These are phyloP conservation scores for Lepidurus arcticus DNA, from an alignment of 1,140 invertebrate genomes.

Conservation along the genomic window DNA sequence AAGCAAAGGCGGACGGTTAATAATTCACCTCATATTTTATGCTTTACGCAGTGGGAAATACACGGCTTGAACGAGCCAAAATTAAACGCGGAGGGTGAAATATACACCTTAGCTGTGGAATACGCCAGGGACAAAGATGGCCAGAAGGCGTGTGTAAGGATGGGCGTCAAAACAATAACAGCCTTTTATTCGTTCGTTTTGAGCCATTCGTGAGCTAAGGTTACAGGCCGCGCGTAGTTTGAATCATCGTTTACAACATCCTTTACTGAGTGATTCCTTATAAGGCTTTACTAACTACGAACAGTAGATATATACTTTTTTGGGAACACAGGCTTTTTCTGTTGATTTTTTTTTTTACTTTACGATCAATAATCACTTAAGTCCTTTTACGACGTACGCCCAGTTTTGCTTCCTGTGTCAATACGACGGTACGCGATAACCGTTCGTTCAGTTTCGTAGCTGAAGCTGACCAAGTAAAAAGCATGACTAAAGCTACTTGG, in stretches of 20 bases:
- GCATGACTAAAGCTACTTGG: too few relatives aligned
- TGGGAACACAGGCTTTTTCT: too few relatives aligned
- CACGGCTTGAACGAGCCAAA: slow-evolving; percentile 13
- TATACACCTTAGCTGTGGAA: slow-evolving; percentile 12
- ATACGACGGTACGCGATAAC: too few relatives aligned
- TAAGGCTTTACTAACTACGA: too few relatives aligned
- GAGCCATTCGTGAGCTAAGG: not conserved
- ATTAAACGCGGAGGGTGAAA: slow-evolving; percentile 8
- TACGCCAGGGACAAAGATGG: slow-evolving; percentile 15
- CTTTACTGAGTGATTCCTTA: too few relatives aligned
- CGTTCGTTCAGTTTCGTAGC: too few relatives aligned
- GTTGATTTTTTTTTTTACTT: too few relatives aligned
- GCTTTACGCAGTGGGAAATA: slow-evolving; percentile 1
- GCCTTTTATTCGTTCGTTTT: not conserved
- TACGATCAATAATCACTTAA: too few relatives aligned
- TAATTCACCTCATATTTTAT: slow-evolving; percentile 1
- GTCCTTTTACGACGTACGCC: too few relatives aligned
- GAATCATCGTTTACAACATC: not conserved
- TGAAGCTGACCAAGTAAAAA: too few relatives aligned
- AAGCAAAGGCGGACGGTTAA: not conserved
- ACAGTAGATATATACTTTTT: too few relatives aligned
- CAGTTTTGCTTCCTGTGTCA: too few relatives aligned
- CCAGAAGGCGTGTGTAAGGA: slow-evolving; percentile 6
- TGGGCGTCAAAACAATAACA: slow-evolving; percentile 11
- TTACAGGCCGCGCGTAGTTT: not conserved